phyloP scores from a whole-genome alignment of 2,113 vertebrate species.

The Eulemur macaco region DNA sequence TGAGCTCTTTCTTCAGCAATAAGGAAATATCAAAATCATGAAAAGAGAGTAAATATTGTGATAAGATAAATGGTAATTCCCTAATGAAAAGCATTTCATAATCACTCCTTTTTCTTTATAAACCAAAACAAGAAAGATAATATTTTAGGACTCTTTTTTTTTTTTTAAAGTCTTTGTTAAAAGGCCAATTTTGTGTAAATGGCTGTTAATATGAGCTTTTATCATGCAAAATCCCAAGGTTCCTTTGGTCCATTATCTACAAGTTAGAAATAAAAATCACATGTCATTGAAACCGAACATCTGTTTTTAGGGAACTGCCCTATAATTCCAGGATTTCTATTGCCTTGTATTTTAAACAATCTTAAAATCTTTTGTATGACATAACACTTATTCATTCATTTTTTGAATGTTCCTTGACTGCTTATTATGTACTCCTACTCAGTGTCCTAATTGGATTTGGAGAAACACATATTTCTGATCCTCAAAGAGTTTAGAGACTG shows the following conservation, averaged over 20 bases:
- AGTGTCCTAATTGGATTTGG: neutral
- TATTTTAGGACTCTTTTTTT: slow-evolving; percentile 9
- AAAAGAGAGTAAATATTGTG: slow-evolving; percentile 67
- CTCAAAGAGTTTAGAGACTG: neutral
- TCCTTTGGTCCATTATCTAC: slow-evolving; percentile 60
- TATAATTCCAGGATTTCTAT: neutral
- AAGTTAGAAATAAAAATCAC: slow-evolving; percentile 65
- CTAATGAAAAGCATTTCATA: slow-evolving; percentile 64
- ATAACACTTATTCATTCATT: slow-evolving; percentile 15
- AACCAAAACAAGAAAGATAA: slow-evolving; percentile 42
- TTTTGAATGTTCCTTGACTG: neutral
- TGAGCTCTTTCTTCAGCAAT: slow-evolving; percentile 26
- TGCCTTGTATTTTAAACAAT: slow-evolving; percentile 59
- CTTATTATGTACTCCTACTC: neutral
- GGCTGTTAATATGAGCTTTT: slow-evolving; percentile 61
- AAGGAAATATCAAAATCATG: slow-evolving; percentile 29
- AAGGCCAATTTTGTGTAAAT: slow-evolving; percentile 65
- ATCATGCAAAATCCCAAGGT: slow-evolving; percentile 67
- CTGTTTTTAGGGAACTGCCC: slow-evolving; percentile 58
- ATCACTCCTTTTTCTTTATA: slow-evolving; percentile 4
- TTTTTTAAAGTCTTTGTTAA: slow-evolving; percentile 45
- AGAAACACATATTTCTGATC: neutral
- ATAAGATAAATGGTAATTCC: slow-evolving; percentile 64
- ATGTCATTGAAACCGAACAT: slow-evolving; percentile 66
- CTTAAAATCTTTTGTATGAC: slow-evolving; percentile 23